A percentile compares a stretch with the other conserved stretches of the same genome.
Evolutionary conservation across 2,888 invertebrate genomes (phyloP).

Genomic region (Rhagium mordax): DNA sequence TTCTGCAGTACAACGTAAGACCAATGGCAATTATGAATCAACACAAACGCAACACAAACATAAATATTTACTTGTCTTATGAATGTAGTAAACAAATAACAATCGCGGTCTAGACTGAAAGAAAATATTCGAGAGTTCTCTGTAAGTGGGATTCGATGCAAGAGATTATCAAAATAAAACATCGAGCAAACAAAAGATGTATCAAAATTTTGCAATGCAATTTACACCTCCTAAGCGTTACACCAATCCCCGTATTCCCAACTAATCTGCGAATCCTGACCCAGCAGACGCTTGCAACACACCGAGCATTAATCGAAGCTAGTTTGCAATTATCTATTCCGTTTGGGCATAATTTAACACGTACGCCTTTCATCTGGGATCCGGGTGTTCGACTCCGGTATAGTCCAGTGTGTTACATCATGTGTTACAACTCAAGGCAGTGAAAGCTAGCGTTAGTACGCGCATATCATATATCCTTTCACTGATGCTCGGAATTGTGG

Average conservation of each 20-base stretch:
- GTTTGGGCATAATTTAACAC: background rate
- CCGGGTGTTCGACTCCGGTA: background rate
- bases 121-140: background rate
- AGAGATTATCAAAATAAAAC: too few species aligned
- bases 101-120: background rate
- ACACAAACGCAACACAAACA: background rate
- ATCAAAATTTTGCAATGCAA: too few species aligned
- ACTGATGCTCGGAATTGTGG: background rate
- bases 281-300: background rate
- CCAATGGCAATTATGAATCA: too few species aligned
- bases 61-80: background rate
- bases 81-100: background rate
- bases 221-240: too few species aligned
- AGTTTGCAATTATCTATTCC: background rate
- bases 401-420: constrained; percentile 3
- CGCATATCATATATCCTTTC: background rate
- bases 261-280: background rate
- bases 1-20: too few species aligned
- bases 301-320: background rate
- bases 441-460: background rate
- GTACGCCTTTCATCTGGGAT: background rate
- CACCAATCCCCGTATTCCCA: too few species aligned
- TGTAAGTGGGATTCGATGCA: too few species aligned
- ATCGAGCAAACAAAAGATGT: too few species aligned
- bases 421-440: background rate